Conservation (phyloP, 2,888 invertebrate genomes). For the Acleris laterana region DNA sequence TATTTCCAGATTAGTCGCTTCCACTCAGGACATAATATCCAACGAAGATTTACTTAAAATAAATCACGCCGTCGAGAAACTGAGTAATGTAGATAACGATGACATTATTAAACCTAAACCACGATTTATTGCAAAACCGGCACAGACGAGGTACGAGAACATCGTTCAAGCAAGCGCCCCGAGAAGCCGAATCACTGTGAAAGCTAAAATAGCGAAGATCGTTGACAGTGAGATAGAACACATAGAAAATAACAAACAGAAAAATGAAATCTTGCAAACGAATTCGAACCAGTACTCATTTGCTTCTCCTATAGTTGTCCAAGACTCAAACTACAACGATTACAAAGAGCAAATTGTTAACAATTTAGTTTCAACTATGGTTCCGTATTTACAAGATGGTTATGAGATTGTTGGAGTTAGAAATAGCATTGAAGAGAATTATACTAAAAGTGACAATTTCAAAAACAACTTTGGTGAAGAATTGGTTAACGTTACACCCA, state of each 20-base stretch:
- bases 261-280: slow-evolving; percentile 50
- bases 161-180: slow-evolving; percentile 46
- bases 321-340: slow-evolving; percentile 57
- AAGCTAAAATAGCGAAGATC: slow-evolving; percentile 68
- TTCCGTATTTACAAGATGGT: slow-evolving; percentile 71
- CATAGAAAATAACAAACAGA: slow-evolving; percentile 46
- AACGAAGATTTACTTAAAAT: slow-evolving; percentile 87
- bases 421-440: slow-evolving; percentile 56
- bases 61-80: slow-evolving; percentile 78
- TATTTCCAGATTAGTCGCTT: slow-evolving; percentile 80
- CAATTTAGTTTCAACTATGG: slow-evolving; percentile 74
- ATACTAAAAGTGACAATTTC: slow-evolving; percentile 43
- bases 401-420: slow-evolving; percentile 74
- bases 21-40: slow-evolving; percentile 85
- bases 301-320: slow-evolving; percentile 78
- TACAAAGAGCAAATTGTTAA: slow-evolving; percentile 67
- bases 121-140: slow-evolving; percentile 50
- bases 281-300: slow-evolving; percentile 64
- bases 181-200: slow-evolving; percentile 60
- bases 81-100: slow-evolving; percentile 57
- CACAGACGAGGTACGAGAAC: slow-evolving; percentile 47
- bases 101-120: slow-evolving; percentile 66
- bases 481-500: slow-evolving; percentile 79
- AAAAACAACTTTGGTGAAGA: slow-evolving; percentile 48
- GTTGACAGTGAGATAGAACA: slow-evolving; percentile 57